Conservation (phyloP, 1,140 invertebrate genomes). For the Calephelis nemesis region DNA sequence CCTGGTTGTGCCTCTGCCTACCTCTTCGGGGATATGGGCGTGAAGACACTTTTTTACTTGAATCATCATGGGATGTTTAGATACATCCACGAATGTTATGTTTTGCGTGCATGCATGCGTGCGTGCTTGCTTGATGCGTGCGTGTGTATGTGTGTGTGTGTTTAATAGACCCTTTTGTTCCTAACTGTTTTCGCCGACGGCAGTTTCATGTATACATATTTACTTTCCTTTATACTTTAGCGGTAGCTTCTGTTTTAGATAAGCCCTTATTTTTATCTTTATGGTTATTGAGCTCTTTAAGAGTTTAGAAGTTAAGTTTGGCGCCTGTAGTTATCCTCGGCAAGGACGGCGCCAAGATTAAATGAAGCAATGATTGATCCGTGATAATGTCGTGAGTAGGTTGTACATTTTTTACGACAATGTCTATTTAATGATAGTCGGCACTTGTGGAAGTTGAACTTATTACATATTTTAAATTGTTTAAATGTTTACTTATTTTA, state of each 20-base stretch:
- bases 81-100: too few relatives aligned
- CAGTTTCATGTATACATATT: background rate
- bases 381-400: slow-evolving; percentile 11
- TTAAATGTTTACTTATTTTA: too few relatives aligned
- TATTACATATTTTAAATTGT: too few relatives aligned
- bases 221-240: background rate
- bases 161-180: too few relatives aligned
- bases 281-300: slow-evolving; percentile 17
- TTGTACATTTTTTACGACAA: slow-evolving; percentile 8
- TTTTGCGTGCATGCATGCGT: too few relatives aligned
- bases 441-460: background rate
- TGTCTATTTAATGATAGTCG: background rate
- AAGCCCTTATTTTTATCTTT: slow-evolving; percentile 15
- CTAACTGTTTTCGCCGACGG: background rate
- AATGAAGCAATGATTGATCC: slow-evolving; percentile 12
- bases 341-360: slow-evolving; percentile 11
- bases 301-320: slow-evolving; percentile 3
- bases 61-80: too few relatives aligned
- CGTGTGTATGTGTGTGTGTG: too few relatives aligned
- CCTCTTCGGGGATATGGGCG: too few relatives aligned
- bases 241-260: slow-evolving; percentile 8
- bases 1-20: too few relatives aligned
- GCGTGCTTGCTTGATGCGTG: too few relatives aligned
- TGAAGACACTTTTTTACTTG: too few relatives aligned
- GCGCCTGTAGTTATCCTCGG: background rate